A percentile compares a stretch with the other conserved stretches of the same genome.
phyloP scores from a whole-genome alignment of 2,113 vertebrate species.

The Patagioenas fasciata region DNA sequence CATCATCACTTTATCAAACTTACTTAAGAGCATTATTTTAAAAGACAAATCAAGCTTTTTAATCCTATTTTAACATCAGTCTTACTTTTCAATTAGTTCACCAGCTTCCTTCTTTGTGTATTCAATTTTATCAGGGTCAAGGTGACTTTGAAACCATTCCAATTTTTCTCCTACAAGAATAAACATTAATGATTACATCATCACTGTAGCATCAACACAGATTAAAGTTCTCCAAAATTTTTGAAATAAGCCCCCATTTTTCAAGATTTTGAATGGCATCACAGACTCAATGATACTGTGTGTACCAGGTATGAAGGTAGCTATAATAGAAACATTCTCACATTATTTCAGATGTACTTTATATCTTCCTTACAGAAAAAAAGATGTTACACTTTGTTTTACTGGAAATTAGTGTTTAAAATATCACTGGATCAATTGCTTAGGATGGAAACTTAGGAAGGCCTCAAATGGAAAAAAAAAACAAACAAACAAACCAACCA shows the following conservation, averaged over 20 bases:
- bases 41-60: background rate
- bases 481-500: too few relatives aligned
- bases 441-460: background rate
- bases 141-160: conserved; percentile 90
- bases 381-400: fast-evolving
- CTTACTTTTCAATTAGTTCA: conserved; percentile 89
- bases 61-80: background rate
- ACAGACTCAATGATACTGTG: background rate
- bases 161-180: conserved; percentile 89
- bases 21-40: background rate
- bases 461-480: background rate
- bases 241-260: background rate
- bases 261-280: background rate
- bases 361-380: background rate
- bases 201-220: background rate
- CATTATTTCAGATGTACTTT: background rate
- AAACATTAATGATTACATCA: background rate
- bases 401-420: background rate
- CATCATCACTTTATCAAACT: background rate
- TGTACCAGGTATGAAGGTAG: background rate
- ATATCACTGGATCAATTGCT: background rate
- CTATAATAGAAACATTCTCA: background rate
- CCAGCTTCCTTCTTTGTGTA: conserved; percentile 90
- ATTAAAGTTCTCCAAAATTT: background rate
- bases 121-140: conserved; percentile 80